Evolutionary conservation across 1,140 invertebrate genomes (phyloP), one percentile per base, ranked within the genome.

Genomic region (Papilio polyxenes): DNA sequence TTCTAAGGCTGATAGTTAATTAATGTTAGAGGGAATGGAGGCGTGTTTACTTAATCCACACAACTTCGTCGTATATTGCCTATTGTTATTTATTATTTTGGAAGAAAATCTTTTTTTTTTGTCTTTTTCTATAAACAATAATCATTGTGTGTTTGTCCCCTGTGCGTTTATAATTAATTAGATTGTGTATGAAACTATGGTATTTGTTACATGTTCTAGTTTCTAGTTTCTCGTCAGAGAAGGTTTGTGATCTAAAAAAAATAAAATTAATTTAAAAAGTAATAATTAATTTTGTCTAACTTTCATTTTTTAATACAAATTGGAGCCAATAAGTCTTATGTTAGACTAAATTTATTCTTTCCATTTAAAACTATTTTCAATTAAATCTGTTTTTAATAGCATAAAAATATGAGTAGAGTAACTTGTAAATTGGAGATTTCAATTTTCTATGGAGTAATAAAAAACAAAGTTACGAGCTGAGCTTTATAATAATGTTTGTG

Each of bases 391-490:
- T 13, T 20, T 9, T 65, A 31, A 13, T 31, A 37, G 7, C 11
- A 72, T 72, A 72, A 72, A 69, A 72, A 37, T 72, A 65, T 11
- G 13, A 37, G 13, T 2, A 72, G 8, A 31, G 31, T 72, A 40
- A 72, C 31, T 72, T 72, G 31, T 72, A 72, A 72, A 72, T 72
- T 40, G 65, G 65, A 72, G 31, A 72, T 72, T 17, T 31, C 13
- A 72, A 72, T 72, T 72, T 72, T 13, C 65, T 37, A 40, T 72
- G 10, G 31, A 72, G 65, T 72, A 72, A 72, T 72, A 72, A 72
- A 69, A 72, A 40, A 72, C 65, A 72, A 72, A 72, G 31, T 72
- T 72, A 72, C 7, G 65, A 72, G 13, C 65, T 40, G 31, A 37
- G 62, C 62, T 69, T 62, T 62, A 62, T 65, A 11, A 31, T 65